phyloP scores from a whole-genome alignment of 2,797 vertebrate species.

The Danio choprae region DNA sequence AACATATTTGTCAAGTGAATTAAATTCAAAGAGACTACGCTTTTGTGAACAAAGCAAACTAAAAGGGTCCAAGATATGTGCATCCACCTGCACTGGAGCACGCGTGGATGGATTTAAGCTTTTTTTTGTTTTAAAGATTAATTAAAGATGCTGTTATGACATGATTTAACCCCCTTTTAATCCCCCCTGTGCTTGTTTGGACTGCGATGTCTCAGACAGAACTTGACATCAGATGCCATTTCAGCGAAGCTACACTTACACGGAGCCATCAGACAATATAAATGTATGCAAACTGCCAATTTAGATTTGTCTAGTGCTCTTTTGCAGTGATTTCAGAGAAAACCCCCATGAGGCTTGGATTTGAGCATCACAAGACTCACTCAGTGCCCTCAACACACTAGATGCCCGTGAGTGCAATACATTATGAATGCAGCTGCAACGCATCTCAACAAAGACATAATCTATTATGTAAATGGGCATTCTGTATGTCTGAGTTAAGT shows the following conservation, averaged over 20 bases:
- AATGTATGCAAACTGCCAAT: conserved; percentile 50
- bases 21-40: no score
- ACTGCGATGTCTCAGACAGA: not conserved
- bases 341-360: conserved; percentile 40
- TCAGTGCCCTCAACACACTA: conserved; percentile 40
- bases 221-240: conserved; percentile 15
- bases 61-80: not conserved
- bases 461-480: conserved; percentile 60
- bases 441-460: conserved; percentile 56
- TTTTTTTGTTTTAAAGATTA: not conserved
- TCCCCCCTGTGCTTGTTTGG: conserved; percentile 14
- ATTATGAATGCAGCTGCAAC: conserved; percentile 55
- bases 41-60: not conserved
- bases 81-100: not conserved
- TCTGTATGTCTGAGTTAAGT: conserved; percentile 50
- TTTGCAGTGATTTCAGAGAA: conserved; percentile 50
- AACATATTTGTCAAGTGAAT: no score
- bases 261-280: conserved; percentile 37
- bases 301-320: conserved; percentile 48
- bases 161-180: conserved; percentile 9
- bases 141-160: conserved; percentile 27
- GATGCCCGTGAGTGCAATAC: conserved; percentile 47
- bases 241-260: conserved; percentile 6
- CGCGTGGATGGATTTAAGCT: no score
- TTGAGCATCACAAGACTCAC: conserved; percentile 28